Evolutionary conservation across 2,113 vertebrate genomes (phyloP).

Genomic region (Apodemus speciosus): DNA sequence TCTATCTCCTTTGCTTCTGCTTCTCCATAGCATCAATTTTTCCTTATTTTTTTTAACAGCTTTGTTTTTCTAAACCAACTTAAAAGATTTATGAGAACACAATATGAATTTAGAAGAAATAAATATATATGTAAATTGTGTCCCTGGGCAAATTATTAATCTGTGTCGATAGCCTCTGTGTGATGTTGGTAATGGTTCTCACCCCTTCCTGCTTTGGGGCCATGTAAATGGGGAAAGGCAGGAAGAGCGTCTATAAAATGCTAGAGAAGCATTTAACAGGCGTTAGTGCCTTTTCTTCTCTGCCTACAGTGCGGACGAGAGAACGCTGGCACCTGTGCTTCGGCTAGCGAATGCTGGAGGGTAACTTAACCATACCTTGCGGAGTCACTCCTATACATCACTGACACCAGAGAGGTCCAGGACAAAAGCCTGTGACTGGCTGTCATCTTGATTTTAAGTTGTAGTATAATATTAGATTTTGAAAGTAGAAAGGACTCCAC

Average conservation of each 20-base stretch:
- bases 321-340: neutral
- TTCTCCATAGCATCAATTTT: neutral
- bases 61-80: neutral
- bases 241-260: neutral
- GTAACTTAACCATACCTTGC: neutral
- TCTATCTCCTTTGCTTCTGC: neutral
- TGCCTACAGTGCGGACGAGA: neutral
- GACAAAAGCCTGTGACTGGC: slow-evolving; percentile 1
- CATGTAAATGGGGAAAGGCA: neutral
- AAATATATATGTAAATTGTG: neutral
- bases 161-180: neutral
- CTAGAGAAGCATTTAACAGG: neutral
- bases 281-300: neutral
- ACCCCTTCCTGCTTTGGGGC: neutral
- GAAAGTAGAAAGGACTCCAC: neutral
- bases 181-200: neutral
- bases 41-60: slow-evolving; percentile 25
- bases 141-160: neutral
- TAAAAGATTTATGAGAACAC: neutral
- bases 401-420: neutral
- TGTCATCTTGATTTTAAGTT: slow-evolving; percentile 31
- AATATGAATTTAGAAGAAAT: neutral
- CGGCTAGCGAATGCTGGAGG: neutral
- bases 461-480: neutral
- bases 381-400: neutral